A percentile compares a stretch with the other conserved stretches of the same genome.
Evolutionary conservation across 2,888 invertebrate genomes (phyloP).

Genomic region (Notodonta ziczac): DNA sequence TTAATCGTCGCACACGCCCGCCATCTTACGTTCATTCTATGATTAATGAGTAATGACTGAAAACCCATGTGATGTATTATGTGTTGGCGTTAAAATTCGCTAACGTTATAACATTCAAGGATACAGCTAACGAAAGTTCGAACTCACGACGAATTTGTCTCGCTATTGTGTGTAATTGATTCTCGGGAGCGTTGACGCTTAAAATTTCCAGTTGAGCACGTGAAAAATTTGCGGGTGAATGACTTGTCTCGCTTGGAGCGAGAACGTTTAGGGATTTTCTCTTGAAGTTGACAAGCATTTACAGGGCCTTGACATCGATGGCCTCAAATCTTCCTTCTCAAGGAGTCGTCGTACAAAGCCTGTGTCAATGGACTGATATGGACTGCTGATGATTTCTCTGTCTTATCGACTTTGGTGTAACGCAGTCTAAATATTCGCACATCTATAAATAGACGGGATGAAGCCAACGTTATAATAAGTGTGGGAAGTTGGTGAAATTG

Average conservation of each 20-base stretch:
- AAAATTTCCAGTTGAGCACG: not conserved
- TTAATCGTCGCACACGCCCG: conserved; percentile 50
- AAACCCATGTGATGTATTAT: conserved; percentile 42
- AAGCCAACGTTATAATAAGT: conserved; percentile 25
- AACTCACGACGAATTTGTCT: conserved; percentile 5
- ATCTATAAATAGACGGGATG: conserved; percentile 37
- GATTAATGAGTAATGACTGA: conserved; percentile 46
- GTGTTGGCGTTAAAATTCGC: conserved; percentile 35
- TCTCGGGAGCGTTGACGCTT: not conserved
- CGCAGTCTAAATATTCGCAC: not conserved
- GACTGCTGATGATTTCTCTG: not conserved
- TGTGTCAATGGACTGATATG: no score
- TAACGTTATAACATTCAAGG: conserved; percentile 36
- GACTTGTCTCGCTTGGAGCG: not conserved
- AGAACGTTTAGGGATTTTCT: not conserved
- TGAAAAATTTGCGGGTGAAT: not conserved
- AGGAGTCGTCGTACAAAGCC: no score
- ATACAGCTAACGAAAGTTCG: conserved; percentile 21
- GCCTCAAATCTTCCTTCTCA: no score
- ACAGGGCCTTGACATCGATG: no score
- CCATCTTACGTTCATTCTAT: conserved; percentile 30
- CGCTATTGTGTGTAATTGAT: not conserved
- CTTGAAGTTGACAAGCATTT: no score
- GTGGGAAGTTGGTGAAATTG: conserved; percentile 33
- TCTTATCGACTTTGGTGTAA: not conserved